These are phyloP conservation scores for Chrysomallon squamiferum DNA, from an alignment of 1,140 invertebrate species.

Conservation along the genomic window DNA sequence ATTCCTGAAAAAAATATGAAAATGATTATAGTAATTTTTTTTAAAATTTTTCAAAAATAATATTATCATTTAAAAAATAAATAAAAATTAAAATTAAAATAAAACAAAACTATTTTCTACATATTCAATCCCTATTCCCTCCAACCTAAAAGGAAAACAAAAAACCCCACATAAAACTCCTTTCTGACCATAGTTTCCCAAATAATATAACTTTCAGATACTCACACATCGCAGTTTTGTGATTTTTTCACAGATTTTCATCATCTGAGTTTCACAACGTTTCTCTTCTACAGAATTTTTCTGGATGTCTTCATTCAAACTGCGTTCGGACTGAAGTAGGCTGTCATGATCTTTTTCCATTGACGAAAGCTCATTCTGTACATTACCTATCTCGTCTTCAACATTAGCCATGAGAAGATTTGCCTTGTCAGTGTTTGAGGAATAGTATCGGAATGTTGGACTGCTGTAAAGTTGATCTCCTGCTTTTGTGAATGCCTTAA, in stretches of 20 bases:
- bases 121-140: too few species aligned
- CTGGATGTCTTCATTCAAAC: slow-evolving; percentile 25
- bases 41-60: too few species aligned
- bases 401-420: slow-evolving; percentile 52
- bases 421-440: slow-evolving; percentile 39
- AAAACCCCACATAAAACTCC: too few species aligned
- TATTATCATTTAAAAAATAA: background rate
- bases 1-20: slow-evolving; percentile 40
- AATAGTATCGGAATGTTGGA: slow-evolving; percentile 60
- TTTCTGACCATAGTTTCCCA: too few species aligned
- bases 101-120: background rate
- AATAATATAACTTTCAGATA: too few species aligned
- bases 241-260: slow-evolving; percentile 43
- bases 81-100: background rate
- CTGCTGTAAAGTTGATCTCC: slow-evolving; percentile 56
- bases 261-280: slow-evolving; percentile 40
- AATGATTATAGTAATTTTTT: background rate
- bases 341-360: slow-evolving; percentile 24
- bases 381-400: slow-evolving; percentile 47
- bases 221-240: slow-evolving; percentile 33
- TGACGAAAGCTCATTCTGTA: slow-evolving; percentile 27
- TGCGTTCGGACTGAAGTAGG: slow-evolving; percentile 16
- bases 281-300: slow-evolving; percentile 44
- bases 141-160: too few species aligned
- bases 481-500: slow-evolving; percentile 54